Evolutionary conservation across 1,140 invertebrate genomes (phyloP).

Genomic region (Drosophila neocordata): DNA sequence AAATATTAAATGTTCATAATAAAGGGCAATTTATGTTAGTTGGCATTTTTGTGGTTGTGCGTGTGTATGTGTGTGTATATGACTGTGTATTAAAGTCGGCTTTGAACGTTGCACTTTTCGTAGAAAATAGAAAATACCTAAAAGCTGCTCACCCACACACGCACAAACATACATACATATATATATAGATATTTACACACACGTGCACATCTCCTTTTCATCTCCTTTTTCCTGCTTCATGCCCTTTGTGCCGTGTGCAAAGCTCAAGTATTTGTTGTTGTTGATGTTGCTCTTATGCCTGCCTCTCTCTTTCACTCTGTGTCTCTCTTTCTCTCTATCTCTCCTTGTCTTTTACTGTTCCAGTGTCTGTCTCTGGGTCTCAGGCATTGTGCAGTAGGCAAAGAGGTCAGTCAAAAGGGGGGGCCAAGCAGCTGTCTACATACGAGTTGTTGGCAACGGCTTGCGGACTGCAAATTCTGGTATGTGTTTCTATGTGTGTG

Average conservation of each 20-base stretch:
- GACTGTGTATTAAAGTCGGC: background rate
- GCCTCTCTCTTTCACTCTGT: conserved; percentile 1
- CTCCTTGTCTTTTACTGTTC: background rate
- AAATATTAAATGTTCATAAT: background rate
- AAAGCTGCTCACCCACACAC: background rate
- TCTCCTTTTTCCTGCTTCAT: background rate
- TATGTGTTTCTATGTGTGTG: background rate
- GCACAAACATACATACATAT: background rate
- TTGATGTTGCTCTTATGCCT: conserved; percentile 17
- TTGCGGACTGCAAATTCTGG: background rate
- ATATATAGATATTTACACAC: background rate
- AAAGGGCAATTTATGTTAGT: background rate
- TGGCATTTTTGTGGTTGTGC: background rate
- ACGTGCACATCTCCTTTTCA: background rate
- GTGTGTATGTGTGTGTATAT: background rate
- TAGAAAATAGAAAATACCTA: conserved; percentile 7
- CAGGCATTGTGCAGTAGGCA: conserved; percentile 8
- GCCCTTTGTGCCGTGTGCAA: conserved; percentile 15
- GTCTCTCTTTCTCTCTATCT: background rate
- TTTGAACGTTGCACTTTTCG: conserved; percentile 16
- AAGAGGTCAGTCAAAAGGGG: background rate
- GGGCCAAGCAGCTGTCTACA: conserved; percentile 5
- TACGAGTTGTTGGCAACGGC: conserved; percentile 4
- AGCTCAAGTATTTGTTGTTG: conserved; percentile 18
- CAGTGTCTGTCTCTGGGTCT: background rate